Evolutionary conservation across 2,113 vertebrate genomes (phyloP), one percentile per base, ranked within the genome.

Genomic region (Hemiprocne comata): DNA sequence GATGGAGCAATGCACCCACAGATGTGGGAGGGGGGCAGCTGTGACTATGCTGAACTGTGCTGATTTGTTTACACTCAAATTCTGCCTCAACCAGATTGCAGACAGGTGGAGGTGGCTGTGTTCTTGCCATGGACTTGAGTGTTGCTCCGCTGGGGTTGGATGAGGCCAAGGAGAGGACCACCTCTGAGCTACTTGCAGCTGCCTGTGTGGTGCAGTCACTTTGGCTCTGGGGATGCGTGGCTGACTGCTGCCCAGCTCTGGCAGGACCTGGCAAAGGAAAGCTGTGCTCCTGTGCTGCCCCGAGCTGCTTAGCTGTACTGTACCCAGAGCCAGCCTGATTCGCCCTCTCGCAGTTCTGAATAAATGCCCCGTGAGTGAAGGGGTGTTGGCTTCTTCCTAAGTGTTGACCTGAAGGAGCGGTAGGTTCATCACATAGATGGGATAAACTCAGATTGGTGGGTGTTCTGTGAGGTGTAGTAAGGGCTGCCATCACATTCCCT

Each of bases 171-270:
- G 60, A 72, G 73, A 80, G 13, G 29, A n/a, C 11, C 11, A 58
- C 46, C 26, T 44, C 50, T 20, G 13, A 40, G 66, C 34, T 58
- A 17, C n/a, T 20, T 70, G n/a, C 33, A 36, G 0, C 0, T 71
- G 28, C 16, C 42, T 67, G 16, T 62, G 31, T 1, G 1, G 0
- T 42, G 3, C 19, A 38, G 10, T 89, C 51, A 72, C 19, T 46
- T 48, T 24, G 53, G 57, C 51, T 38, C n/a, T 0, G 0, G 50
- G 50, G 38, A 28, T 17, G 31, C 31, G 0, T 34, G 76, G 24
- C 33, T 3, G 4, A 2, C 20, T 16, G 50, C 60, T 87, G 64
- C 73, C 40, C 40, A 53, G 44, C 26, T 48, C 23, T 5, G 36
- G 46, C n/a, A 90, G 65, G 57, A 70, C 36, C 17, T 5, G 2